phyloP scores from a whole-genome alignment of 1,140 invertebrate genomes.

The Dryas iulia region DNA sequence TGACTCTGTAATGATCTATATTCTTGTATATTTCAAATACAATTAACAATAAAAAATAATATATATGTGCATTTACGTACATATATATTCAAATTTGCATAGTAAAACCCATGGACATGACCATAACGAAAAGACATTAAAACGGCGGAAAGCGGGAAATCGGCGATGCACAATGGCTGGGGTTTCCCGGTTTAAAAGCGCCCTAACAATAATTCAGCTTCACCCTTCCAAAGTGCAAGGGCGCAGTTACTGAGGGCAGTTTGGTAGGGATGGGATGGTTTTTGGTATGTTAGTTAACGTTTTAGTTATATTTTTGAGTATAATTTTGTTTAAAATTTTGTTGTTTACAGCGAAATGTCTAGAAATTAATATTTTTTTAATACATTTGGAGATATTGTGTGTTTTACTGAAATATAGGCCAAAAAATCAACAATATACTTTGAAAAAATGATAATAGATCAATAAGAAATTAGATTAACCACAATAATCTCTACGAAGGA shows the following conservation, averaged over 20 bases:
- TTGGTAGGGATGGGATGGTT: conserved; percentile 21
- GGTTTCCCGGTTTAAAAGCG: conserved; percentile 76
- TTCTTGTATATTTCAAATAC: no score
- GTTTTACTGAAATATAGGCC: no score
- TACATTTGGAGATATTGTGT: no score
- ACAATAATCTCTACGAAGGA: no score
- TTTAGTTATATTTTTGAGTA: not conserved
- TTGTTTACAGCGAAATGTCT: no score
- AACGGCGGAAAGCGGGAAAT: conserved; percentile 75
- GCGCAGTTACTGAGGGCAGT: conserved; percentile 67
- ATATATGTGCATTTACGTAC: not conserved
- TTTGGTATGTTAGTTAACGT: not conserved
- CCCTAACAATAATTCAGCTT: conserved; percentile 79
- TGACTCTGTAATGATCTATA: no score
- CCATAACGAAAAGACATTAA: conserved; percentile 63
- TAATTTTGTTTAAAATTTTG: not conserved
- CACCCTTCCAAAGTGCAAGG: conserved; percentile 78
- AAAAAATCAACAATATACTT: no score
- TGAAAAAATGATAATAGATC: no score
- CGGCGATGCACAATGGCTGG: conserved; percentile 74
- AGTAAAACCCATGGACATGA: conserved; percentile 25
- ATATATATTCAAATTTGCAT: not conserved
- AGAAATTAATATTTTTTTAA: no score
- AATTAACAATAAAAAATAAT: not conserved
- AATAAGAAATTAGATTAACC: no score